Percentiles rank a stretch among this genome's conserved stretches.
Conservation (phyloP, 1,140 invertebrate species). For the Aphis gossypii region DNA sequence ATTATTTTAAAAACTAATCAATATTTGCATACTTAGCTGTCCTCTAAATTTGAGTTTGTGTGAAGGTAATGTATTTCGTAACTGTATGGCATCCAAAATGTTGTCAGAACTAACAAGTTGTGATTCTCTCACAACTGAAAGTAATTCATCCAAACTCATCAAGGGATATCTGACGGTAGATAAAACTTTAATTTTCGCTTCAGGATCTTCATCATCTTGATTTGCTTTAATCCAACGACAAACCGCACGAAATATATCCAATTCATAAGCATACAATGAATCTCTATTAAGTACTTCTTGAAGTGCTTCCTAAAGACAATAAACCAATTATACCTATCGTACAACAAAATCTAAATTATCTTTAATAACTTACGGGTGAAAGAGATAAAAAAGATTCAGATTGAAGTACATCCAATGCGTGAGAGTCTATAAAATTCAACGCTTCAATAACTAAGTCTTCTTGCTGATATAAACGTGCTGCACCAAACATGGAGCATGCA, state of each 20-base stretch:
- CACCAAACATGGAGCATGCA: slow-evolving; percentile 92
- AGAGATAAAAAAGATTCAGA: slow-evolving; percentile 85
- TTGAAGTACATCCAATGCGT: slow-evolving; percentile 83
- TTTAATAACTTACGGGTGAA: slow-evolving; percentile 74
- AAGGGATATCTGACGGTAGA: slow-evolving; percentile 80
- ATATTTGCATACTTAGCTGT: slow-evolving; percentile 69
- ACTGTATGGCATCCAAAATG: slow-evolving; percentile 92
- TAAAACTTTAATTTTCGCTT: slow-evolving; percentile 59
- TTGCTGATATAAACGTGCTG: slow-evolving; percentile 79
- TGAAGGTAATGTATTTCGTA: slow-evolving; percentile 75
- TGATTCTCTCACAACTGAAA: slow-evolving; percentile 86
- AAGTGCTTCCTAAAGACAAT: slow-evolving; percentile 71
- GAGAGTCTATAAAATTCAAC: slow-evolving; percentile 82
- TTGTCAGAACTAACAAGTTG: slow-evolving; percentile 85
- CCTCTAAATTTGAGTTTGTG: slow-evolving; percentile 83
- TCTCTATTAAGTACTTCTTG: slow-evolving; percentile 87
- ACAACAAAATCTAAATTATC: background rate
- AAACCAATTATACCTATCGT: slow-evolving; percentile 21
- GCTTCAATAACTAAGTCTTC: slow-evolving; percentile 71
- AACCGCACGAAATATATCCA: slow-evolving; percentile 92
- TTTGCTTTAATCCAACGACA: slow-evolving; percentile 84
- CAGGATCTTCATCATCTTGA: slow-evolving; percentile 62
- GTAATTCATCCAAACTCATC: slow-evolving; percentile 85
- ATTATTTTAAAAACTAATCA: background rate
- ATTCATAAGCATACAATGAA: slow-evolving; percentile 95